Evolutionary conservation across 2,797 vertebrate species (phyloP).

Genomic region (Acrocephalus scirpaceus): DNA sequence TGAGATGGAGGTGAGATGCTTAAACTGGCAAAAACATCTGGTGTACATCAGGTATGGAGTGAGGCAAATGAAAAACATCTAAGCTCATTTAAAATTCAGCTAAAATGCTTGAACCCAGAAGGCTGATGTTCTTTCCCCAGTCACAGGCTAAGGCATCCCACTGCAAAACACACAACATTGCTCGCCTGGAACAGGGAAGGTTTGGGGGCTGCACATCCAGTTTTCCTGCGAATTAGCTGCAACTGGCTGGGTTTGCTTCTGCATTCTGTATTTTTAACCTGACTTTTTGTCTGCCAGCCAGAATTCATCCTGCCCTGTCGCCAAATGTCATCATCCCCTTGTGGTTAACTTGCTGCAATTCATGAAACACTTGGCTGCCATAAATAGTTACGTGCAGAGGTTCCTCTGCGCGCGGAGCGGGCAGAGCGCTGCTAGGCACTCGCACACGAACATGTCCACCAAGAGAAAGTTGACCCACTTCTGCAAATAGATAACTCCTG

Average conservation of each 20-base stretch:
- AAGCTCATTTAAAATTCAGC: not conserved
- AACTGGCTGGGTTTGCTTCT: constrained; percentile 33
- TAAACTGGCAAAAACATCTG: not conserved
- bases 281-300: constrained; percentile 57
- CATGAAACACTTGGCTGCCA: constrained; percentile 73
- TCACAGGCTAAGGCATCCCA: not conserved
- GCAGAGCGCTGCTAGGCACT: constrained; percentile 64
- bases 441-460: constrained; percentile 44
- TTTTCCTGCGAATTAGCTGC: not conserved
- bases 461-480: constrained; percentile 79
- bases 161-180: not conserved
- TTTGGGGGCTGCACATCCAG: not conserved
- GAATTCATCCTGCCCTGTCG: constrained; percentile 66
- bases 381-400: constrained; percentile 67
- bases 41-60: not conserved
- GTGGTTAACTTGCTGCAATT: constrained; percentile 72
- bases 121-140: not conserved
- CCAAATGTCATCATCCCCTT: constrained; percentile 72
- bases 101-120: not conserved
- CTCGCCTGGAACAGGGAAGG: not conserved
- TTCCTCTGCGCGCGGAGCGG: not conserved
- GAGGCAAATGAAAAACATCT: not conserved
- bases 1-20: not conserved
- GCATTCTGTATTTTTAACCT: constrained; percentile 54
- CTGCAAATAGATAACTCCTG: constrained; percentile 79